phyloP scores from a whole-genome alignment of 2,113 vertebrate genomes.

The Xiphias gladius region DNA sequence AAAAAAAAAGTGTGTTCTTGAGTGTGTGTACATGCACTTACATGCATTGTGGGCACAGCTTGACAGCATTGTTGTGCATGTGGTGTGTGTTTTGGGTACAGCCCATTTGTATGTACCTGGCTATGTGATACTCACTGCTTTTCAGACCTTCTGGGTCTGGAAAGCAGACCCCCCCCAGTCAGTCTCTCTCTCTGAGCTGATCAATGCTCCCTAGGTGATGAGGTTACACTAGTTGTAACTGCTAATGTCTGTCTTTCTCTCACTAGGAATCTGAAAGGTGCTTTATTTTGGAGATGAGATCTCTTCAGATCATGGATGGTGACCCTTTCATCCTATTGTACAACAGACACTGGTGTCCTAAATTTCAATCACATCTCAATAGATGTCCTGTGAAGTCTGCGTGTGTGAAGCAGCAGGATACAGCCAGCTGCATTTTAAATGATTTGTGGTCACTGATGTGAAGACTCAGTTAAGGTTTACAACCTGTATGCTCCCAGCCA shows the following conservation, averaged over 20 bases:
- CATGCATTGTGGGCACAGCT: conserved; percentile 32
- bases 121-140: conserved; percentile 55
- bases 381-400: not conserved
- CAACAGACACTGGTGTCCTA: not conserved
- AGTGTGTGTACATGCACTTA: not conserved
- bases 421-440: not conserved
- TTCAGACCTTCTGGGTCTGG: conserved; percentile 53
- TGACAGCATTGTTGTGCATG: conserved; percentile 16
- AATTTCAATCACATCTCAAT: conserved; percentile 15
- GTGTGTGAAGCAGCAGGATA: not conserved
- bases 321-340: not conserved
- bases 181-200: conserved; percentile 53
- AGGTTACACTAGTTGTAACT: conserved; percentile 64
- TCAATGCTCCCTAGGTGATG: conserved; percentile 65
- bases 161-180: not conserved
- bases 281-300: conserved; percentile 54
- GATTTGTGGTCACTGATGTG: conserved; percentile 22
- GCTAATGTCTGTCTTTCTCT: conserved; percentile 56
- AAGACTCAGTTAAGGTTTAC: conserved; percentile 19
- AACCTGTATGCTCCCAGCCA: not conserved
- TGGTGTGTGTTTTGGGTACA: conserved; percentile 42
- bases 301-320: not conserved
- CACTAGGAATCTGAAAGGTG: conserved; percentile 47
- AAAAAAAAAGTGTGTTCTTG: not conserved
- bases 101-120: conserved; percentile 35